phyloP scores from a whole-genome alignment of 2,888 invertebrate species.

The Balanococcus diminutus region DNA sequence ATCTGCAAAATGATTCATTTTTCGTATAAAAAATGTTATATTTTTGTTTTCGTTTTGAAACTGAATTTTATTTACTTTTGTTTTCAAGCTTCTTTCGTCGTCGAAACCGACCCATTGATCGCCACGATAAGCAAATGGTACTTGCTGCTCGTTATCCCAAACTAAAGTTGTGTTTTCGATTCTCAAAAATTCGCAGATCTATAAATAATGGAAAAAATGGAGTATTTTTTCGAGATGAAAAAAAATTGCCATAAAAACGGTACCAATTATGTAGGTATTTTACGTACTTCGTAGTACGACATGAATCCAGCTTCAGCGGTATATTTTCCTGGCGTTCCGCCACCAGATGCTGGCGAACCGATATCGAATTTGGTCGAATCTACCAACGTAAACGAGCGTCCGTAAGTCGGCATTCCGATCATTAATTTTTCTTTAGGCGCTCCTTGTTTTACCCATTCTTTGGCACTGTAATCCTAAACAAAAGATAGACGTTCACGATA shows the following conservation, averaged over 20 bases:
- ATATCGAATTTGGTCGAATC: constrained; percentile 89
- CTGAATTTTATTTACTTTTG: constrained; percentile 63
- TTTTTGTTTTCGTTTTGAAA: background rate
- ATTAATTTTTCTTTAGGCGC: constrained; percentile 92
- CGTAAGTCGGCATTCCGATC: constrained; percentile 94
- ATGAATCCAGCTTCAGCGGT: constrained; percentile 93
- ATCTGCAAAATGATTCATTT: constrained; percentile 66
- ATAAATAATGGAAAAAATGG: constrained; percentile 22
- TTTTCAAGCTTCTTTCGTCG: constrained; percentile 87
- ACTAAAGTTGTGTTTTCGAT: constrained; percentile 89
- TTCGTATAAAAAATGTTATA: background rate
- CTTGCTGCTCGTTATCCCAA: constrained; percentile 95
- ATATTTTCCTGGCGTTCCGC: constrained; percentile 83
- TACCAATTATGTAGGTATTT: background rate
- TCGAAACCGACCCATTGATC: constrained; percentile 96
- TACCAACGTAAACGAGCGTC: constrained; percentile 85
- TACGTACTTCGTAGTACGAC: constrained; percentile 85
- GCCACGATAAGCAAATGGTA: constrained; percentile 88
- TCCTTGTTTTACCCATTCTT: constrained; percentile 92
- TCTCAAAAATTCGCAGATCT: constrained; percentile 87
- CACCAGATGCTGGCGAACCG: constrained; percentile 87
- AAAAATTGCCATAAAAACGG: background rate
- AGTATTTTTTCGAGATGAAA: no score
- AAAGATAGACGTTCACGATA: background rate
- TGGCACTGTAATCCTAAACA: constrained; percentile 77